Evolutionary conservation across 1,140 invertebrate genomes (phyloP), one percentile per base, ranked within the genome.

Genomic region (Sinonovacula constricta): DNA sequence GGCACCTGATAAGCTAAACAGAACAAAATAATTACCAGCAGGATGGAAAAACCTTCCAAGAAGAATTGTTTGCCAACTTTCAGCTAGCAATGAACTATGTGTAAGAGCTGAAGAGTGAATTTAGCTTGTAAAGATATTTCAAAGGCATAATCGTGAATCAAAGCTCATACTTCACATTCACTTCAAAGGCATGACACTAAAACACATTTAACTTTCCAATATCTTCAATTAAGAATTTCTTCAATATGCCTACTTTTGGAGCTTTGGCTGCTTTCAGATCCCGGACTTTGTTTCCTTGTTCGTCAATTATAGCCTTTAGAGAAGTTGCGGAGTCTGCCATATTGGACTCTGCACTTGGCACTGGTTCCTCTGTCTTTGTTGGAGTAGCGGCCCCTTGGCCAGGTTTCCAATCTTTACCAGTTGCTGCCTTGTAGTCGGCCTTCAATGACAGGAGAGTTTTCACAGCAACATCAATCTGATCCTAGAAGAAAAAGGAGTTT

Each of bases 391-490:
- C 74, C 5, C 39, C 75, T 65, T 82, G 75, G n/a, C 80, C 80
- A 28, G 89, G 89, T 78, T 87, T 89, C 89, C 89, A 91, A 36
- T 91, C 90, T 54, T 87, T 83, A 12, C 95, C 95, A 10, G 94
- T 95, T 12, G 93, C 85, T 57, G 92, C 91, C 91, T 97, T 97
- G 87, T 95, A 98, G 67, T 96, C 93, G 0, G 91, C 92, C 91
- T 98, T 98, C 2, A 98, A 90, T 26, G 92, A 90, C 71, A 97
- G 90, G 34, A 98, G 91, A 65, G 91, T 91, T 89, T 95, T 93
- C n/a, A 97, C 95, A 85, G 93, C 95, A 15, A 90, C 92, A 83
- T 96, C 94, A 65, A 96, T 92, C 57, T 74, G 78, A 60, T 62
- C 70, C 87, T 88, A 77, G n/a, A 79, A 81, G 72, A 62, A 14